phyloP scores from a whole-genome alignment of 2,113 vertebrate genomes.

The Plectropomus leopardus region DNA sequence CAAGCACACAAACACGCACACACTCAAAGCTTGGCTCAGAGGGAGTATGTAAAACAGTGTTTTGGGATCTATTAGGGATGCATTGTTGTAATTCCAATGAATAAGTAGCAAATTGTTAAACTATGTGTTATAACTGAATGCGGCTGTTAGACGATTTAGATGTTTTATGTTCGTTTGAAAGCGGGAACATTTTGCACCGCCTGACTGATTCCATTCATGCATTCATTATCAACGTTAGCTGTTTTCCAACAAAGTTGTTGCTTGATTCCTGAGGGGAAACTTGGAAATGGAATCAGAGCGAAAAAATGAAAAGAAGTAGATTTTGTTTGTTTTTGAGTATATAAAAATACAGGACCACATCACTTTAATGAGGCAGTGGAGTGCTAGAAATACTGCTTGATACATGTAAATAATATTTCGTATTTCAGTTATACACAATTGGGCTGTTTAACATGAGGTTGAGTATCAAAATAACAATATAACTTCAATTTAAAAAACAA shows the following conservation, averaged over 20 bases:
- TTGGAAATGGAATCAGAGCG: background rate
- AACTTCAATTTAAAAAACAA: too few relatives aligned
- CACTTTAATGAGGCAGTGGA: background rate
- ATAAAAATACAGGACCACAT: background rate
- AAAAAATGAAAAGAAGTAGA: background rate
- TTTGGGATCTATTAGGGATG: background rate
- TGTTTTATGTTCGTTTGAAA: background rate
- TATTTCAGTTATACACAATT: too few relatives aligned
- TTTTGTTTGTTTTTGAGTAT: background rate
- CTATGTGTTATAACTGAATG: background rate
- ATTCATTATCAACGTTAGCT: background rate
- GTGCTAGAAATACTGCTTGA: background rate
- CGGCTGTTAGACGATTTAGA: background rate
- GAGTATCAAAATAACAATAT: too few relatives aligned
- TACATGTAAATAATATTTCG: slow-evolving; percentile 11
- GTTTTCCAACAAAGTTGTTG: background rate
- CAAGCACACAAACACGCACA: background rate
- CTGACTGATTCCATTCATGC: background rate
- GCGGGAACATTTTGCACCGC: background rate
- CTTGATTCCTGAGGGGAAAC: background rate
- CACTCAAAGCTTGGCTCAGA: background rate
- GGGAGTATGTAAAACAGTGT: slow-evolving; percentile 28
- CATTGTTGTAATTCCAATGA: slow-evolving; percentile 2
- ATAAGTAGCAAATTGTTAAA: background rate
- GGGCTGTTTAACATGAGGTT: too few relatives aligned